Conservation (phyloP, 2,888 invertebrate species). For the Tineola bisselliella region DNA sequence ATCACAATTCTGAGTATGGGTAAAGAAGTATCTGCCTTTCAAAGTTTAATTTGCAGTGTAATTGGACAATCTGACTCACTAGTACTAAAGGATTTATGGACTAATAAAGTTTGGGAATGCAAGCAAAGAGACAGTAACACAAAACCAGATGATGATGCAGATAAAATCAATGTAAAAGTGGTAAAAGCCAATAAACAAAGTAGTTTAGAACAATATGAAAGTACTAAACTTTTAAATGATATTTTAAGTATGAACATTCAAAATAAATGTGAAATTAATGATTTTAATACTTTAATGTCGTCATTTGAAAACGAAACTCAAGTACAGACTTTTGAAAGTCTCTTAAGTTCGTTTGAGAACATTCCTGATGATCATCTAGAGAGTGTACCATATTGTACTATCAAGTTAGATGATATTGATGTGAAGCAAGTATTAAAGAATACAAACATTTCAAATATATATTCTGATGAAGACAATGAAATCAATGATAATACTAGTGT, state of each 20-base stretch:
- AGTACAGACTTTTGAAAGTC: slow-evolving; percentile 22
- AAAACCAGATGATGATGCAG: background rate
- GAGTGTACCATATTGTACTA: slow-evolving; percentile 13
- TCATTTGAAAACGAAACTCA: background rate
- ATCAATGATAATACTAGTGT: no score
- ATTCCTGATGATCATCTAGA: slow-evolving; percentile 17
- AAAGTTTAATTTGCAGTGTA: slow-evolving; percentile 64
- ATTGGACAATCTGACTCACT: slow-evolving; percentile 28
- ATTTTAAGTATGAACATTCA: background rate
- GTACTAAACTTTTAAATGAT: background rate
- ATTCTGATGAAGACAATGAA: no score
- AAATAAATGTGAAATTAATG: background rate
- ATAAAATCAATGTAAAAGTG: background rate
- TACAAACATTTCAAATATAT: background rate
- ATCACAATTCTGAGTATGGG: slow-evolving; percentile 77
- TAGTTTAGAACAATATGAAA: background rate
- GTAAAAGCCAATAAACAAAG: background rate
- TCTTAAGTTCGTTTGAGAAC: slow-evolving; percentile 31
- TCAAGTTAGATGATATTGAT: background rate
- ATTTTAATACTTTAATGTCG: background rate
- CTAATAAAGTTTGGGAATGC: slow-evolving; percentile 22
- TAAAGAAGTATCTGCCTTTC: slow-evolving; percentile 70
- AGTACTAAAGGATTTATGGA: slow-evolving; percentile 36
- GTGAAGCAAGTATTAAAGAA: background rate
- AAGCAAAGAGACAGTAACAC: background rate